phyloP scores from a whole-genome alignment of 2,113 vertebrate species.

The Bos taurus region DNA sequence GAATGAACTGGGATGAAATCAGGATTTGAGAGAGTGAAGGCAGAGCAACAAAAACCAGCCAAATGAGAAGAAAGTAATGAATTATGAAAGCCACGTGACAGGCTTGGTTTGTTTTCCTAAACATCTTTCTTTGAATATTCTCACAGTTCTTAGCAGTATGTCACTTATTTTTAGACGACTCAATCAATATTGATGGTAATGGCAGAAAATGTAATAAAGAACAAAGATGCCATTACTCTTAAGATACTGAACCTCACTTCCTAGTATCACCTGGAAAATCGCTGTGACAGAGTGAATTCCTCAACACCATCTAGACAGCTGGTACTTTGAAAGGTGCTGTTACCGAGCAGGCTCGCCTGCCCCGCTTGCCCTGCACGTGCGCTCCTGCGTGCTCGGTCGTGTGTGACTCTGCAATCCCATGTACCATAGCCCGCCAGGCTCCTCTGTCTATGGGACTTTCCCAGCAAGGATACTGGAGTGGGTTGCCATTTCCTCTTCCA shows the following conservation, averaged over 20 bases:
- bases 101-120: not conserved
- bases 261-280: not conserved
- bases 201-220: slow-evolving; percentile 45
- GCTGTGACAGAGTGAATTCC: not conserved
- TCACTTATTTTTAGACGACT: not conserved
- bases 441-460: not conserved
- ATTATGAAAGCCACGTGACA: not conserved
- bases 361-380: accelerated
- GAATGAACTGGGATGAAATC: not conserved
- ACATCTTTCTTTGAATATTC: slow-evolving; percentile 11
- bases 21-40: not conserved
- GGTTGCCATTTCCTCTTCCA: not conserved
- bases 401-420: not conserved
- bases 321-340: not conserved
- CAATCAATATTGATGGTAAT: slow-evolving; percentile 36
- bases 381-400: accelerated
- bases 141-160: not conserved
- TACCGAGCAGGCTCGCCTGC: too few species aligned
- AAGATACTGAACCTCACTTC: not conserved
- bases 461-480: not conserved
- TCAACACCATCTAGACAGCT: not conserved
- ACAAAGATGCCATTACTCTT: slow-evolving; percentile 16
- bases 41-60: not conserved
- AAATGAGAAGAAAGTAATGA: not conserved
- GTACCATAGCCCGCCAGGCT: not conserved